Base-by-base conservation (phyloP, 2,888 invertebrate species). In the Eilema depressum region DNA sequence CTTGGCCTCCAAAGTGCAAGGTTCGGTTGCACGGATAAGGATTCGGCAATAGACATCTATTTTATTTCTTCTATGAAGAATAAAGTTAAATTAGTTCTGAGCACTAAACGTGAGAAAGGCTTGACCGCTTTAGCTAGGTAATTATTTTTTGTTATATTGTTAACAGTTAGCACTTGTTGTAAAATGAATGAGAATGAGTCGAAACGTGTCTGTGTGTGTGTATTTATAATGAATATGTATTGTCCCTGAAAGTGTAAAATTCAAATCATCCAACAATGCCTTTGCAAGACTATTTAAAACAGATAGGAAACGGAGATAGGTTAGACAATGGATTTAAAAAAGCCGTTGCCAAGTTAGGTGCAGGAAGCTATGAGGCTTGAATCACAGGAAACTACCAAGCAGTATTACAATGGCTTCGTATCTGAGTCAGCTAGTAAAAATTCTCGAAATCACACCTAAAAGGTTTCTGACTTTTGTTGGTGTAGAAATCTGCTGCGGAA, bases 301-400 rank as follows among this genome's bases (percentile, higher is more conserved):
- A 53, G 61, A 77, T 70, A 69, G 83, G 79, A 82, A 81, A 73
- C 57, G 68, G 69, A 75, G 76, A 77, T 75, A 77, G 72, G 65
- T 64, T 62, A 65, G 75, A 79, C 75, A 77, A 78, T 79, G 71
- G 73, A 64, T 66, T 60, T 63, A 66, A 75, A 75, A 72, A 75
- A 70, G 30, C 26, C 63, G 57, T 63, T 72, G 63, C 72, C 78
- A 76, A 80, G 74, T 83, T 73, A 77, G 79, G 84, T 65, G 66
- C 81, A 82, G 86, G 86, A 86, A 82, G 72, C 70, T 33, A 70
- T 65, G 56, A 75, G 76, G 76, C 62, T 74, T 86, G 82, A 86
- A 86, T 86, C 84, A 75, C 85, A 85, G 87, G 87, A 87, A 84
- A 79, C 73, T 75, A 65, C 77, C 68, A 71, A 76, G 77, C 82